phyloP scores from a whole-genome alignment of 1,140 invertebrate species.

The Cataglyphis hispanica region DNA sequence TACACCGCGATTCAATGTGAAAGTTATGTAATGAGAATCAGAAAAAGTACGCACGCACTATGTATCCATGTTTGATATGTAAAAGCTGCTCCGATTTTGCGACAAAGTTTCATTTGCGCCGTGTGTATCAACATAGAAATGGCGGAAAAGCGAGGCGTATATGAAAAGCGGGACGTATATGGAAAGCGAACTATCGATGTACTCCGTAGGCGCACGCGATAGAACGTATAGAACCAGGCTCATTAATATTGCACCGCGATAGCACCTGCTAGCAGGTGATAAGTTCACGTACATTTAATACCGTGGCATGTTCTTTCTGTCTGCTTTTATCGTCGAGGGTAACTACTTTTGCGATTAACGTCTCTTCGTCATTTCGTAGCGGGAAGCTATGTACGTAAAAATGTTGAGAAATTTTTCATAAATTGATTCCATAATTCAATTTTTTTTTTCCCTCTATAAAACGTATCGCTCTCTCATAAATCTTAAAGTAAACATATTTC shows the following conservation, averaged over 20 bases:
- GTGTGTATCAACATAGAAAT: neutral
- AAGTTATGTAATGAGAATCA: slow-evolving; percentile 38
- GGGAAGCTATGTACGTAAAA: neutral
- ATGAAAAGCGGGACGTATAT: no score
- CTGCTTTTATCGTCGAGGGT: neutral
- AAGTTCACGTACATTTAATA: slow-evolving; percentile 62
- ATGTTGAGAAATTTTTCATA: neutral
- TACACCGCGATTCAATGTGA: neutral
- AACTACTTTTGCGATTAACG: slow-evolving; percentile 40
- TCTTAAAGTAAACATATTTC: neutral
- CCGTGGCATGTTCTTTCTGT: slow-evolving; percentile 35
- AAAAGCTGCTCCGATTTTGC: neutral
- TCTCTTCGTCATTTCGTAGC: neutral
- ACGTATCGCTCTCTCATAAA: neutral
- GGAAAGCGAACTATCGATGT: slow-evolving; percentile 63
- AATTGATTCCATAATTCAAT: neutral
- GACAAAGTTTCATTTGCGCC: slow-evolving; percentile 25
- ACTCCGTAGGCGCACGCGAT: slow-evolving; percentile 63
- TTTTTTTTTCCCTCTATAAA: no score
- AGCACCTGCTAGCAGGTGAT: slow-evolving; percentile 74
- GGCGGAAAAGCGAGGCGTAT: slow-evolving; percentile 32
- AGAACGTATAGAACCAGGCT: slow-evolving; percentile 67
- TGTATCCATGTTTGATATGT: neutral
- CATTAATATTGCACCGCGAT: slow-evolving; percentile 71
- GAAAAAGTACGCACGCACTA: neutral